phyloP scores from a whole-genome alignment of 2,797 vertebrate genomes.

The Gymnothorax reevesii region DNA sequence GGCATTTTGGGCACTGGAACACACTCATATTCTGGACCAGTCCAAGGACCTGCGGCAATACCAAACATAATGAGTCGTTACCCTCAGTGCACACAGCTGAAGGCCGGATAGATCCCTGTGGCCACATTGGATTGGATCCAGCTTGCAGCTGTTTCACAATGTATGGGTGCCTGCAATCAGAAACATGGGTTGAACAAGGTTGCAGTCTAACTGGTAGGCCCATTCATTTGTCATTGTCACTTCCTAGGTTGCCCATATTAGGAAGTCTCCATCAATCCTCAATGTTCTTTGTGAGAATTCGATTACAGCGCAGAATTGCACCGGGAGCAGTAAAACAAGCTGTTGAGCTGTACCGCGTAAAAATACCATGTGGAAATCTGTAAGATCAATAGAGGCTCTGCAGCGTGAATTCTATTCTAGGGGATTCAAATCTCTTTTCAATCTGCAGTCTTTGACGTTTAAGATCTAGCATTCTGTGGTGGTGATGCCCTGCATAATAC shows the following conservation, averaged over 20 bases:
- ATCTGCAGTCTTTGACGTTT: neutral
- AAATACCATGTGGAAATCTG: neutral
- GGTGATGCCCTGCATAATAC: neutral
- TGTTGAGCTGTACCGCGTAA: neutral
- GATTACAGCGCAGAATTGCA: neutral
- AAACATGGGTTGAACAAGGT: neutral
- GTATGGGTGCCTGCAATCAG: neutral
- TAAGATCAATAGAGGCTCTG: neutral
- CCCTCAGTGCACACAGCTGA: neutral
- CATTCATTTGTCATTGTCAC: neutral
- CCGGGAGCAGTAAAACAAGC: neutral
- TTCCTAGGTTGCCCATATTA: neutral
- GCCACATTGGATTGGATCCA: neutral
- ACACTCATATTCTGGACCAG: conserved; percentile 98
- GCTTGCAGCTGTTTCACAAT: neutral
- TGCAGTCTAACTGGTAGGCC: neutral
- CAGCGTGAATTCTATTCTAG: neutral
- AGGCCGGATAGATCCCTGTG: neutral
- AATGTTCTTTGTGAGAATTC: neutral
- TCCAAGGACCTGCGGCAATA: conserved; percentile 82
- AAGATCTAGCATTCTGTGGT: neutral
- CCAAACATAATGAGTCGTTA: neutral
- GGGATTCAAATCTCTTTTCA: neutral
- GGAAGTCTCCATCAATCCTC: neutral
- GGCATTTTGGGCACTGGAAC: conserved; percentile 92